Conservation (phyloP, 2,113 vertebrate species). For the Trachemys scripta region DNA sequence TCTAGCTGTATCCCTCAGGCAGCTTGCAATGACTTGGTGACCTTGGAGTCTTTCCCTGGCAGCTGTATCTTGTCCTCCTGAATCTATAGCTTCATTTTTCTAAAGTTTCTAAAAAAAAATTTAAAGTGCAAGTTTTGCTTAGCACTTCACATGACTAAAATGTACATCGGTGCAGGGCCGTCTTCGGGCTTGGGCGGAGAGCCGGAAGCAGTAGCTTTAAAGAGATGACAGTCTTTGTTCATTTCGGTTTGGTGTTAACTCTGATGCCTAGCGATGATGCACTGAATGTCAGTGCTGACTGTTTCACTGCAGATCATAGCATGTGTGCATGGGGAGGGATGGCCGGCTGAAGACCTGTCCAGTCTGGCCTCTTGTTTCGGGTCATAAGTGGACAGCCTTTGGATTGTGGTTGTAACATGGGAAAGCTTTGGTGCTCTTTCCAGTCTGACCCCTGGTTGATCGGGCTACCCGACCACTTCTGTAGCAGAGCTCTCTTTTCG, state of each 20-base stretch:
- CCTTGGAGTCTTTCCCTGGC: background rate
- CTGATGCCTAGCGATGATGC: background rate
- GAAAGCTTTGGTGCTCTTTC: background rate
- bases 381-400: background rate
- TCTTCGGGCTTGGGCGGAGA: background rate
- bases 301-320: background rate
- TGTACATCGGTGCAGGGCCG: background rate
- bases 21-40: background rate
- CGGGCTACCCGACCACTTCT: background rate
- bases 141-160: background rate
- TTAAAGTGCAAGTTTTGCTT: background rate
- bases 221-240: background rate
- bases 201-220: background rate
- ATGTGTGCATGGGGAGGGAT: background rate
- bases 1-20: background rate
- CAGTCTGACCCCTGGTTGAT: background rate
- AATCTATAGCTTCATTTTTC: background rate
- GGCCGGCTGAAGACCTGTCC: background rate
- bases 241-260: background rate
- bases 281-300: background rate
- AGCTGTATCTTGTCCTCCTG: background rate
- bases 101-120: background rate
- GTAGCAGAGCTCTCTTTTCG: background rate
- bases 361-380: background rate
- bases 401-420: background rate